Evolutionary conservation across 2,888 invertebrate genomes (phyloP).

Genomic region (Timema cristinae): DNA sequence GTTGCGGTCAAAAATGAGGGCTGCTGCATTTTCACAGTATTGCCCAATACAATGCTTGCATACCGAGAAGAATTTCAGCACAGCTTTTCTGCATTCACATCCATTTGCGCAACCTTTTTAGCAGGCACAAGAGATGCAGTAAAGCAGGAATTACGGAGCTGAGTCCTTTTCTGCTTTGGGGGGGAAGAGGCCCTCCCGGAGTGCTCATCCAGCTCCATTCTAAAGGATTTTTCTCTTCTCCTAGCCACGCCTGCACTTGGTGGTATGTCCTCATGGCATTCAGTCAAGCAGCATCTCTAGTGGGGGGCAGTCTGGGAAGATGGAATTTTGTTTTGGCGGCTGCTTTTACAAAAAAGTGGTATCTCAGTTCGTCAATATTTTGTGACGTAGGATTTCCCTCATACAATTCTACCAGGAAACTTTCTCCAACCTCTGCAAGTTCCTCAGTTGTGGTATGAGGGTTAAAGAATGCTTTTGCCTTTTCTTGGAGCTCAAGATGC

Average conservation of each 20-base stretch:
- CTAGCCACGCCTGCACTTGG: too few species aligned
- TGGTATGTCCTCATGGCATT: too few species aligned
- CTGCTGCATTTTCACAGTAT: not conserved
- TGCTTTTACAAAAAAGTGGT: too few species aligned
- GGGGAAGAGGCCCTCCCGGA: not conserved
- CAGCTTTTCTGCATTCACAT: not conserved
- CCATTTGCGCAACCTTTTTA: not conserved
- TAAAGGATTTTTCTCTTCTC: not conserved
- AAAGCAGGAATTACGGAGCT: not conserved
- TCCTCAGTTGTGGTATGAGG: not conserved
- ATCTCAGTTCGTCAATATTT: not conserved
- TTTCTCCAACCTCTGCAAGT: conserved; percentile 9
- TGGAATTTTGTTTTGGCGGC: too few species aligned
- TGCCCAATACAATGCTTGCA: conserved; percentile 1
- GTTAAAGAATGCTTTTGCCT: conserved; percentile 5
- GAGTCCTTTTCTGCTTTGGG: not conserved
- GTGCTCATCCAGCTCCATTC: not conserved
- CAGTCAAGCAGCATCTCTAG: too few species aligned
- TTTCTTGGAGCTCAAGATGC: not conserved
- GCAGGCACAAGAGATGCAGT: too few species aligned
- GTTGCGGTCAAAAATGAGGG: not conserved
- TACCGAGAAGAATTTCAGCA: not conserved
- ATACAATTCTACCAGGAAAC: not conserved
- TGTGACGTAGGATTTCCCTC: not conserved
- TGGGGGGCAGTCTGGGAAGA: too few species aligned